Base-by-base conservation (phyloP, 2,888 invertebrate species). In the Daptonema setosum region DNA sequence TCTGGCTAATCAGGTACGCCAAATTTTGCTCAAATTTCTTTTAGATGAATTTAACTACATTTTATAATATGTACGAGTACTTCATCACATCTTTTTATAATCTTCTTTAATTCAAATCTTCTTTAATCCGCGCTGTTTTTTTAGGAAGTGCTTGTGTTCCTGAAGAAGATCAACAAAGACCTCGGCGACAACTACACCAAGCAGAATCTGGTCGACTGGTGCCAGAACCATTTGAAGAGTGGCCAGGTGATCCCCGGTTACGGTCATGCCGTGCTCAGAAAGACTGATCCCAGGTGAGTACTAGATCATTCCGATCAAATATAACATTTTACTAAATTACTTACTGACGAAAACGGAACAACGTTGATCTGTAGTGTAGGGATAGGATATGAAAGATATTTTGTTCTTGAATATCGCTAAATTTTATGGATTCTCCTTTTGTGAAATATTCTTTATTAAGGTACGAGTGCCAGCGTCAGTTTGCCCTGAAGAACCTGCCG, bases 201-300 rank as follows among this genome's bases (percentile, higher is more conserved):
- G 72, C 85, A 91, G 0, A 80, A 87, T 66, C 78, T 99, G 56
- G 87, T 87, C 73, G 88, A 93, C 55, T 95, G 90, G 77, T 86
- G 97, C 70, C 87, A 88, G 87, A 90, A 87, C 74, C 93, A 91
- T 1, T 78, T 91, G 57, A 88, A 90, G 76, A 82, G 83, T 59
- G 90, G 90, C 61, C 87, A 87, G 74, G 91, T 91, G n/a, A 85
- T 93, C 50, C 91, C 91, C 55, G 91, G 91, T 53, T 91, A 88
- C 70, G 91, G 91, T 35, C 91, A 91, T 72, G 91, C 91, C 63
- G 91, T 93, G 1, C 79, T 91, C 62, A 80, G 91, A 66, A 90
- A 90, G 75, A 91, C 91, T 61, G 91, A 91, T 74, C 80, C 91
- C 78, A 64, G 83, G 50, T 50, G 26, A 28, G 5, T 26, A 14